These are phyloP conservation scores for Xiphophorus hellerii DNA, from an alignment of 2,113 vertebrate species.

Conservation along the genomic window DNA sequence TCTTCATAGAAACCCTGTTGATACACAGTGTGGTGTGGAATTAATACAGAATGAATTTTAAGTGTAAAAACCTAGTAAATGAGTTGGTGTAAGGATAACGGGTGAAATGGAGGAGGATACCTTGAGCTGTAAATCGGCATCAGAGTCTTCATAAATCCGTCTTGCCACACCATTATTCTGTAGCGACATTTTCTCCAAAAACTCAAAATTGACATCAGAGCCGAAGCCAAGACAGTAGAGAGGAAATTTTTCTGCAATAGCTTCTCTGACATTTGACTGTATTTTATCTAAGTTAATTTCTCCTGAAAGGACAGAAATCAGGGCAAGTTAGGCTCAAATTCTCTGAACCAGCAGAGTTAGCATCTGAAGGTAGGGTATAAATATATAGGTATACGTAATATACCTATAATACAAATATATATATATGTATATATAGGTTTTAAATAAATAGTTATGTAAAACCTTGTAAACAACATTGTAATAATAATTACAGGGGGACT, in stretches of 20 bases:
- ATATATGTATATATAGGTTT: no score
- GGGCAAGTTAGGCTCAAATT: not conserved
- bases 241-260: constrained; percentile 79
- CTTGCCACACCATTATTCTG: constrained; percentile 82
- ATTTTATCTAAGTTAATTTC: constrained; percentile 77
- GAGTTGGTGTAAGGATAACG: not conserved
- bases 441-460: no score
- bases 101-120: constrained; percentile 51
- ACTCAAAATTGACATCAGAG: constrained; percentile 82
- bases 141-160: constrained; percentile 85
- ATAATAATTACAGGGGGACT: no score
- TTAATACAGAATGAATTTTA: not conserved
- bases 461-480: no score
- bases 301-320: constrained; percentile 68
- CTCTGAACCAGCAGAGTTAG: not conserved
- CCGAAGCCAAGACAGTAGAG: constrained; percentile 90
- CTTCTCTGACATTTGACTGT: constrained; percentile 76
- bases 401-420: no score
- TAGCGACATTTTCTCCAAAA: constrained; percentile 85
- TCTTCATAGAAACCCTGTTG: constrained; percentile 86
- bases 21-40: not conserved
- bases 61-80: no score
- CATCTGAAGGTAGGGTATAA: no score
- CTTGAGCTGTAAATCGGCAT: constrained; percentile 84
- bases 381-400: no score